These are phyloP conservation scores for Megaceryle maxima DNA, from an alignment of 2,113 vertebrate species.

Conservation along the genomic window DNA sequence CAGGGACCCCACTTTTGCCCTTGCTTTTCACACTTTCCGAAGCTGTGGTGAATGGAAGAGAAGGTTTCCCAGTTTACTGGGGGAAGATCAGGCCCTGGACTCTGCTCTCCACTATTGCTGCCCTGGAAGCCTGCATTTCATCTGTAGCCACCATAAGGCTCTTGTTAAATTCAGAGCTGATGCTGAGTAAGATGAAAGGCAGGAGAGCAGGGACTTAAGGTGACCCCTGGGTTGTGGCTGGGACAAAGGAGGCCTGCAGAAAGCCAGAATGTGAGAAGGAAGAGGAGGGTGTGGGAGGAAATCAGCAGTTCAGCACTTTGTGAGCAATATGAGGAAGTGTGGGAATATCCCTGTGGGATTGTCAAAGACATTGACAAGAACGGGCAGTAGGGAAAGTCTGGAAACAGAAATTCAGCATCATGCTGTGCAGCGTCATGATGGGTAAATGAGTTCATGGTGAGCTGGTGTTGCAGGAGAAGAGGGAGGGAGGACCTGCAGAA, in stretches of 20 bases:
- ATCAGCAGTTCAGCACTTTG: background rate
- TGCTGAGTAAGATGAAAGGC: background rate
- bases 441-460: background rate
- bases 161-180: background rate
- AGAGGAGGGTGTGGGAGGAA: conserved; percentile 23
- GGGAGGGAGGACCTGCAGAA: fast-evolving
- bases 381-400: background rate
- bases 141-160: fast-evolving
- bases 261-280: background rate
- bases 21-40: background rate
- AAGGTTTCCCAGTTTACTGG: background rate
- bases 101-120: fast-evolving
- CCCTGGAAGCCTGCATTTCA: background rate
- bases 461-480: background rate
- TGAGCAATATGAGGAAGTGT: conserved; percentile 25
- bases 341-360: background rate
- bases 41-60: background rate
- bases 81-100: background rate
- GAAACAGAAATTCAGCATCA: background rate
- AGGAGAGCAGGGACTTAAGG: background rate
- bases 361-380: background rate
- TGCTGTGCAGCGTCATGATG: background rate
- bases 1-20: background rate
- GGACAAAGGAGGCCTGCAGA: background rate
- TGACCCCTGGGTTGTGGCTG: background rate